Conservation (phyloP, 2,797 vertebrate genomes). For the Alcedo atthis region DNA sequence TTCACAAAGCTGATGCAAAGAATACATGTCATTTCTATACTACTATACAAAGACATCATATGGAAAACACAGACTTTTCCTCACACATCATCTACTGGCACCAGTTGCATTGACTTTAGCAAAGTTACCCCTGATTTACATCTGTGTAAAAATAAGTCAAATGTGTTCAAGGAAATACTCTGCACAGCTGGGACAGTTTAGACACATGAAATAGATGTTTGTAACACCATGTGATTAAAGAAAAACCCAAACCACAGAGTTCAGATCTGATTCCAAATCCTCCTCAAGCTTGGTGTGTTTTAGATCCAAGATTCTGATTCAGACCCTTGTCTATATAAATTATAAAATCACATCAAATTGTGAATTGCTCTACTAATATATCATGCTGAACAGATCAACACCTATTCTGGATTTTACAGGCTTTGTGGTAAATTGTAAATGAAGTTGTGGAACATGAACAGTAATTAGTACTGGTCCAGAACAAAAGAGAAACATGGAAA, state of each 20-base stretch:
- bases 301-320: slow-evolving; percentile 31
- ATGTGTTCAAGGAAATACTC: slow-evolving; percentile 19
- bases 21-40: background rate
- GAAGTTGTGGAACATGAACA: background rate
- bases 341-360: background rate
- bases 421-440: slow-evolving; percentile 5
- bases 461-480: background rate
- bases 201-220: slow-evolving; percentile 54
- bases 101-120: background rate
- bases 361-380: background rate
- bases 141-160: slow-evolving; percentile 15
- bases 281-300: slow-evolving; percentile 7
- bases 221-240: slow-evolving; percentile 63
- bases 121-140: slow-evolving; percentile 24
- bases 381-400: background rate
- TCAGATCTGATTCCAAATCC: slow-evolving; percentile 45
- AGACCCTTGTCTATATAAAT: background rate
- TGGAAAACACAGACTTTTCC: background rate
- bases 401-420: background rate
- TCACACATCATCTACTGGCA: background rate
- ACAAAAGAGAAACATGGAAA: slow-evolving; percentile 6
- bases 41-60: background rate
- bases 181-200: slow-evolving; percentile 64
- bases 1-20: background rate
- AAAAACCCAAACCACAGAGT: slow-evolving; percentile 45